A percentile compares a stretch with the other conserved stretches of the same genome.
Evolutionary conservation across 1,140 invertebrate genomes (phyloP).

Genomic region (Ceratina australensis): DNA sequence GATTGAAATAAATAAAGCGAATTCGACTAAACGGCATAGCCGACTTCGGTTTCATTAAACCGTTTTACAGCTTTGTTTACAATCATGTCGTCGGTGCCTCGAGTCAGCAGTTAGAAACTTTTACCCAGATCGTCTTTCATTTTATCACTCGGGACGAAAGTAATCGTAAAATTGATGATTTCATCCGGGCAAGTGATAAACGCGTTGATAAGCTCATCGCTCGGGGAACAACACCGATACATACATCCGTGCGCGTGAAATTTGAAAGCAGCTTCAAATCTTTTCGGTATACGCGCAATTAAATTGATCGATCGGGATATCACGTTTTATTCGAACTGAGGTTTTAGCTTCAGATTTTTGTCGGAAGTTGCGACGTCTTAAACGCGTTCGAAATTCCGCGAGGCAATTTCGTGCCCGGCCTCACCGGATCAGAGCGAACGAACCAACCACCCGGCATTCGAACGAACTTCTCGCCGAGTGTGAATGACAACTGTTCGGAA

Average conservation of each 20-base stretch:
- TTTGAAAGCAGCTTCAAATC: too few species aligned
- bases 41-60: slow-evolving; percentile 42
- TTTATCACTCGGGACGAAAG: slow-evolving; percentile 16
- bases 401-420: not conserved
- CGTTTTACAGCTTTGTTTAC: slow-evolving; percentile 51
- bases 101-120: slow-evolving; percentile 30
- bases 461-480: not conserved
- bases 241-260: too few species aligned
- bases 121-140: not conserved
- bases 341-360: too few species aligned
- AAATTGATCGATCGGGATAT: too few species aligned
- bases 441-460: not conserved
- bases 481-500: slow-evolving; percentile 7
- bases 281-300: too few species aligned
- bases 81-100: slow-evolving; percentile 8
- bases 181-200: not conserved
- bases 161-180: slow-evolving; percentile 28
- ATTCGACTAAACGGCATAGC: slow-evolving; percentile 1
- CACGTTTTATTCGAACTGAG: too few species aligned
- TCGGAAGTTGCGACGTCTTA: not conserved
- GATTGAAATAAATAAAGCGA: too few species aligned
- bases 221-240: too few species aligned
- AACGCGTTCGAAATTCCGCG: not conserved
- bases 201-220: not conserved
- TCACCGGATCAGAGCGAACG: not conserved